Base-by-base conservation (phyloP, 2,888 invertebrate species). In the Terebella lapidaria region DNA sequence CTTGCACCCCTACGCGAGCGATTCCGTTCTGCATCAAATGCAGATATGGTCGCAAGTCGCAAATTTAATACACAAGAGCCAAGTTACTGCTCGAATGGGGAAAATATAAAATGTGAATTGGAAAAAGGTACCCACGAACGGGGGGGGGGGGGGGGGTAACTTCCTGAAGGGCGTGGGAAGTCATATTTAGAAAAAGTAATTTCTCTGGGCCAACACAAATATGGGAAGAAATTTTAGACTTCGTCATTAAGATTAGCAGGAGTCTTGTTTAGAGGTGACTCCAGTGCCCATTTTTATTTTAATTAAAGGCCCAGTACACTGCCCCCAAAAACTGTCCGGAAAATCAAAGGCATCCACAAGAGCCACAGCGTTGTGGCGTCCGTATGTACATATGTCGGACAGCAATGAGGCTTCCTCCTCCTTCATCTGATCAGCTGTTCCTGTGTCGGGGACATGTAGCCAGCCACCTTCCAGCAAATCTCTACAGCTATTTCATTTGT, bases 331-430 rank as follows among this genome's bases (percentile, higher is more conserved):
- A 71, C n/a, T 63, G 67, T 63, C 63, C 18, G 58, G 30, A 63
- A 79, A 78, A 75, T 94, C 94, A 76, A 94, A 96, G 15, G 91
- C 87, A 82, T 96, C 96, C 0, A 94, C 94, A 24, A 96, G 84
- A 0, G 90, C 89, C 0, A 96, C 89, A 0, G 92, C 93, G 79
- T 95, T 89, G 2, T 91, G 91, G 52, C 95, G n/a, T n/a, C n/a
- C n/a, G n/a, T n/a, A n/a, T n/a, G n/a, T n/a, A n/a, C n/a, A 86
- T 47, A 96, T 82, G 29, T 84, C 84, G 0, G 83, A 82, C 60
- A 95, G 83, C 45, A 89, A 80, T 83, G 82, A 22, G 26, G 59
- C 29, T n/a, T 22, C 3, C 27, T 25, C 29, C 29, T 26, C 28
- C 26, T 26, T 30, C 15, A 59, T n/a, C n/a, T n/a, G n/a, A n/a